Conservation (phyloP, 2,113 vertebrate species). For the Platichthys flesus region DNA sequence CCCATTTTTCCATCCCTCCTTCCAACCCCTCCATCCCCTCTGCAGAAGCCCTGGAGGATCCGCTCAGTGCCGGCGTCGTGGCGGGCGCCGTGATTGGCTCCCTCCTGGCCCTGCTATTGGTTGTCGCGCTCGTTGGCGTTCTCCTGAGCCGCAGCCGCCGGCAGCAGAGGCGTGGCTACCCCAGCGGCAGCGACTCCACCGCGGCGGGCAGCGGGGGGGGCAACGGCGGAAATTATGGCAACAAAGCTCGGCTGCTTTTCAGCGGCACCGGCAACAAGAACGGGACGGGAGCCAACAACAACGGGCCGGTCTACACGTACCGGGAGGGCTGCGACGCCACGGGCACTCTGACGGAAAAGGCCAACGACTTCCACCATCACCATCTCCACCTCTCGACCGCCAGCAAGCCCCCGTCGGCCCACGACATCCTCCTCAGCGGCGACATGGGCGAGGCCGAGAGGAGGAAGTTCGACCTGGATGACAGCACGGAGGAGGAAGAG, state of each 20-base stretch:
- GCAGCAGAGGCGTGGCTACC: conserved; percentile 65
- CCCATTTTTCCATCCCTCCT: conserved; percentile 64
- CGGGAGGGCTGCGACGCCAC: conserved; percentile 79
- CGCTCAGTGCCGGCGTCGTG: conserved; percentile 82
- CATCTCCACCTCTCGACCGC: conserved; percentile 53
- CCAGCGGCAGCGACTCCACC: conserved; percentile 64
- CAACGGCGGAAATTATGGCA: conserved; percentile 78
- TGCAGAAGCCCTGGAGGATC: conserved; percentile 85
- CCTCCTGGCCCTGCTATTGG: conserved; percentile 85
- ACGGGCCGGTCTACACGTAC: conserved; percentile 80
- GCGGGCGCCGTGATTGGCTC: conserved; percentile 87
- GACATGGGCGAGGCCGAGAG: conserved; percentile 76
- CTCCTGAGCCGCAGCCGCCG: conserved; percentile 81
- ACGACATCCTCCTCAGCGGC: conserved; percentile 75
- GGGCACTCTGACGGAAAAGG: conserved; percentile 75
- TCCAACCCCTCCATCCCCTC: conserved; percentile 74
- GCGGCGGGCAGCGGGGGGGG: conserved; percentile 67
- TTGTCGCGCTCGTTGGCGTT: conserved; percentile 77
- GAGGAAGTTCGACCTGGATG: conserved; percentile 81
- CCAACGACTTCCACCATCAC: conserved; percentile 69
- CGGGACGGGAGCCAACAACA: conserved; percentile 75
- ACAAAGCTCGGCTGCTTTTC: conserved; percentile 83
- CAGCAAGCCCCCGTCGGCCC: conserved; percentile 48
- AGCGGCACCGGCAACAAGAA: conserved; percentile 68
- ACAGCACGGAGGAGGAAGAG: conserved; percentile 80